These are phyloP conservation scores for Brachirus orientalis DNA, from an alignment of 2,113 vertebrate species.

Conservation along the genomic window DNA sequence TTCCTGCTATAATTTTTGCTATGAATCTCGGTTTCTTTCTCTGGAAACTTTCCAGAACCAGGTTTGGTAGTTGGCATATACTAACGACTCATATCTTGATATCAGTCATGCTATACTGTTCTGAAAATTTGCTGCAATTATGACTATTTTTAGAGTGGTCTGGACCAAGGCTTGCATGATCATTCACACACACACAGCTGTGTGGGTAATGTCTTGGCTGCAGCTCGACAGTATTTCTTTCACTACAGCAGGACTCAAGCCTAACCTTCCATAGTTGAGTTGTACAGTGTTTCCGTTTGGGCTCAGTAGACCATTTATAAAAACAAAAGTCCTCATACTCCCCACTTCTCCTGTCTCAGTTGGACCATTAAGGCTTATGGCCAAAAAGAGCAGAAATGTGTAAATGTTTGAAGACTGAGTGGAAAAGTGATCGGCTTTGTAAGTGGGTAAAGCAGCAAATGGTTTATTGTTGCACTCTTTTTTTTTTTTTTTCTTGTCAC, in stretches of 20 bases:
- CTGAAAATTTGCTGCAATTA: constrained; percentile 38
- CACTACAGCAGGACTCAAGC: constrained; percentile 3
- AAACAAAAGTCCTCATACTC: constrained; percentile 33
- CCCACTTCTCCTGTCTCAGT: constrained; percentile 33
- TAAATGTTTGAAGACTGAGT: constrained; percentile 7
- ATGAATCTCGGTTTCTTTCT: too few species aligned
- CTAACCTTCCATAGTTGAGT: constrained; percentile 29
- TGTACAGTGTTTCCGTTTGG: constrained; percentile 41
- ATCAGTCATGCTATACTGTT: constrained; percentile 19
- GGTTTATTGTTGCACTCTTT: constrained; percentile 11
- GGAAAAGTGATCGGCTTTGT: constrained; percentile 16
- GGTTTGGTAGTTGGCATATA: constrained; percentile 1
- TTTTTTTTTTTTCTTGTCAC: not conserved
- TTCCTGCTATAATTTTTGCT: constrained; percentile 19
- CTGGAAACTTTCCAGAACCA: constrained; percentile 22
- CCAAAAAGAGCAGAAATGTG: constrained; percentile 20
- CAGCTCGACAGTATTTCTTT: constrained; percentile 29
- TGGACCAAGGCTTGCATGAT: constrained; percentile 8
- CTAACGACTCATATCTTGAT: constrained; percentile 23
- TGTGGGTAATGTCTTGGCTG: too few species aligned
- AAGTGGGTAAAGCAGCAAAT: constrained; percentile 7
- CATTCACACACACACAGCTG: not conserved
- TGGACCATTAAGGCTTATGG: not conserved
- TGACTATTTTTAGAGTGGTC: constrained; percentile 30
- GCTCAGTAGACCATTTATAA: constrained; percentile 23